A percentile compares a stretch with the other conserved stretches of the same genome.
phyloP scores from a whole-genome alignment of 2,113 vertebrate genomes.

The Tragelaphus strepsiceros region DNA sequence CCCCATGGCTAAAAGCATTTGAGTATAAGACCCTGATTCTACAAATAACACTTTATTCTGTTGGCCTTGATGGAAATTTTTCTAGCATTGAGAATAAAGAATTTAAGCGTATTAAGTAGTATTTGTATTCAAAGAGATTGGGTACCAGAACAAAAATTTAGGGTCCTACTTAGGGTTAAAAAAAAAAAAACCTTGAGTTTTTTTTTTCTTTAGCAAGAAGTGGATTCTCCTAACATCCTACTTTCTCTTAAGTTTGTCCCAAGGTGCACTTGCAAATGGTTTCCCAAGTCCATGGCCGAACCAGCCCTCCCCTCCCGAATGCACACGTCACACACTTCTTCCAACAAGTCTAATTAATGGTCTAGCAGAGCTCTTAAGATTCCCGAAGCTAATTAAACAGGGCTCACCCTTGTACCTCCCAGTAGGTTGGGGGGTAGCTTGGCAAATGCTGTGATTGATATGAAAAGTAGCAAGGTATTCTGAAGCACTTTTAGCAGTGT shows the following conservation, averaged over 20 bases:
- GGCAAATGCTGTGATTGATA: constrained; percentile 28
- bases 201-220: neutral
- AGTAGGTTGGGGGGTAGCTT: constrained; percentile 24
- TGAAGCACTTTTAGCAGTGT: constrained; percentile 11
- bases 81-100: neutral
- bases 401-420: constrained; percentile 43
- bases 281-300: neutral
- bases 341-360: constrained; percentile 61
- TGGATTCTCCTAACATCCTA: neutral
- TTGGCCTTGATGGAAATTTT: neutral
- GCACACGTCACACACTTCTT: neutral
- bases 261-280: neutral
- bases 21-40: neutral
- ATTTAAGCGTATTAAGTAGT: neutral
- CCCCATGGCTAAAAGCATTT: neutral
- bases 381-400: constrained; percentile 60
- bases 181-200: neutral
- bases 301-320: neutral
- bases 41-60: neutral
- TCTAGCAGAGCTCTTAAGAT: neutral
- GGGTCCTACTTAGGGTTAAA: neutral
- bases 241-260: constrained; percentile 17
- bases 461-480: constrained; percentile 58
- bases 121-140: neutral
- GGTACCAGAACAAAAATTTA: neutral